These are phyloP conservation scores for Ennomos quercinarius DNA, from an alignment of 2,888 invertebrate genomes.

Conservation along the genomic window DNA sequence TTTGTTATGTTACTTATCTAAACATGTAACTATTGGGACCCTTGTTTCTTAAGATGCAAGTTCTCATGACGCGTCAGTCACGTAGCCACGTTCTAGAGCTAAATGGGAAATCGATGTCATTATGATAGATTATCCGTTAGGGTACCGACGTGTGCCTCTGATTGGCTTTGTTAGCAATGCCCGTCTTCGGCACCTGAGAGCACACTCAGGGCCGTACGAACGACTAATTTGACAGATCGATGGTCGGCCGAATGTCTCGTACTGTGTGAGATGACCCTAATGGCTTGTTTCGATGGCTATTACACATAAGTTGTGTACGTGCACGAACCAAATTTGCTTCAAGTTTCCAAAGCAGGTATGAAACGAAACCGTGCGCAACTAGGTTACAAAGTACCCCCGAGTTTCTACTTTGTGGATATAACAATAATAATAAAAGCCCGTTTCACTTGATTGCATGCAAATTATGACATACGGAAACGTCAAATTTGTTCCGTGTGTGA, in stretches of 20 bases:
- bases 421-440: constrained; percentile 51
- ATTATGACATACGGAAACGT: constrained; percentile 66
- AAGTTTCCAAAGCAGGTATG: constrained; percentile 24
- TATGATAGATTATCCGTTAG: constrained; percentile 82
- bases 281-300: constrained; percentile 48
- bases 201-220: constrained; percentile 59
- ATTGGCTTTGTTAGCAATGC: constrained; percentile 82
- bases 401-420: constrained; percentile 34
- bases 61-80: constrained; percentile 60
- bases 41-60: constrained; percentile 52
- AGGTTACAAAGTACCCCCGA: constrained; percentile 33
- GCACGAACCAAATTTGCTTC: constrained; percentile 17
- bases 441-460: constrained; percentile 65
- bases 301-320: constrained; percentile 21
- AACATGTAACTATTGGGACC: background rate
- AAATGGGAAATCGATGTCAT: constrained; percentile 82
- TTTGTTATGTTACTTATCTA: too few species aligned
- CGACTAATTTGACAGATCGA: constrained; percentile 84
- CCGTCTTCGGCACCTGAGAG: constrained; percentile 74
- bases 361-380: constrained; percentile 29
- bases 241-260: constrained; percentile 57
- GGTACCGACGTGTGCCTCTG: constrained; percentile 68
- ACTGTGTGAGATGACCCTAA: constrained; percentile 68
- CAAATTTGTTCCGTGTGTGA: constrained; percentile 60
- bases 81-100: constrained; percentile 55